Base-by-base conservation (phyloP, 2,888 invertebrate genomes). In the Lampropteryx suffumata region DNA sequence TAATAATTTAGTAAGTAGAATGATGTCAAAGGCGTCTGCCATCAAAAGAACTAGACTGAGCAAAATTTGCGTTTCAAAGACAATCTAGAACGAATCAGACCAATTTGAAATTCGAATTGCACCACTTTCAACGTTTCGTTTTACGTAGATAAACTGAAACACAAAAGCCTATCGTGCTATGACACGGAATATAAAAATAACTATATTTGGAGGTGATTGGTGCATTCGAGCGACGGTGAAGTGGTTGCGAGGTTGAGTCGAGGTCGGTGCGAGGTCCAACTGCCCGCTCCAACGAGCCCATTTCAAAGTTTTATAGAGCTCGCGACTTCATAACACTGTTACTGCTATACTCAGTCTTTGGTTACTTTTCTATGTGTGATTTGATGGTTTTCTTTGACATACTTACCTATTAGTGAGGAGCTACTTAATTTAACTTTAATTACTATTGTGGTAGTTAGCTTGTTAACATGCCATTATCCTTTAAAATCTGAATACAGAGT, bases 191-290 rank as follows among this genome's bases (percentile, higher is more conserved):
- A 70, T 71, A 73, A 79, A 82, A 82, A 80, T 78, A 59, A 76
- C 73, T 81, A 74, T 82, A 86, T 87, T 87, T 82, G 81, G 82
- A 73, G 70, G 78, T 73, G 81, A 80, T 78, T 78, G 79, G 73
- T 73, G 80, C 74, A 79, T 75, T 79, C 65, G 73, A 77, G 71
- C 84, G 76, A 70, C 84, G 76, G 88, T 84, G 87, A 87, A 50
- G 73, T 62, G 65, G 64, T 59, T 58, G 64, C 84, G 83, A 84
- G 84, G 85, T 73, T 81, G 77, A 53, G 40, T 59, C 82, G 84
- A 87, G 87, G 86, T 79, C 85, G 81, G 44, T 55, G 57, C 77
- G 78, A 82, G 78, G 80, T 76, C 77, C 73, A 65, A 67, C 67
- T 53, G 61, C 62, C 66, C 65, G 65, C 67, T 69, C 68, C 61